A percentile compares a stretch with the other conserved stretches of the same genome.
phyloP scores from a whole-genome alignment of 2,888 invertebrate species.

The Formica aserva region DNA sequence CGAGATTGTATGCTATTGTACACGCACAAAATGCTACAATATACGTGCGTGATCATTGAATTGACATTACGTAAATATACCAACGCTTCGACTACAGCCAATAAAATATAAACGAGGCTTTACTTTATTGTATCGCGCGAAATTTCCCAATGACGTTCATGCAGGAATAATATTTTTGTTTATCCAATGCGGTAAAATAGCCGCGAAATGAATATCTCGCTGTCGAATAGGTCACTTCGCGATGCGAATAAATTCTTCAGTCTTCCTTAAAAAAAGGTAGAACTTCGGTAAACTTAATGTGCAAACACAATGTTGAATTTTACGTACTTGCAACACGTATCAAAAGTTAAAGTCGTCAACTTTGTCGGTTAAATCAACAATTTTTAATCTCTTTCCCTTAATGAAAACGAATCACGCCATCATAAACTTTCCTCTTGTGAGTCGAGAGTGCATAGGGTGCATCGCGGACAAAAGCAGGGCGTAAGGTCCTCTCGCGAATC shows the following conservation, averaged over 20 bases:
- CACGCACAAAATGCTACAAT: background rate
- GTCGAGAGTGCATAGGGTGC: constrained; percentile 22
- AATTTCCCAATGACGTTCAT: constrained; percentile 39
- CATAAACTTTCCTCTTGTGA: background rate
- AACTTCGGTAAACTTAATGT: background rate
- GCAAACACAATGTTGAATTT: constrained; percentile 12
- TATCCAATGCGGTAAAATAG: constrained; percentile 14
- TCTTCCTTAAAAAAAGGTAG: background rate
- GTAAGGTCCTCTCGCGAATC: constrained; percentile 71
- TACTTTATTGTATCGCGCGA: constrained; percentile 35
- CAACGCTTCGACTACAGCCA: constrained; percentile 29
- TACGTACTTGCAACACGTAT: background rate
- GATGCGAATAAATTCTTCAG: background rate
- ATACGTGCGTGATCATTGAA: constrained; percentile 30
- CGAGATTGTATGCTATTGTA: background rate
- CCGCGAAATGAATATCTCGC: constrained; percentile 24
- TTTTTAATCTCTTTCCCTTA: background rate
- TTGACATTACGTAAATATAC: constrained; percentile 47
- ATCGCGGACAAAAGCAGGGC: constrained; percentile 53
- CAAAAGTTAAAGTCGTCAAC: constrained; percentile 18
- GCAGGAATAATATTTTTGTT: constrained; percentile 42
- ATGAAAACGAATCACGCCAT: background rate
- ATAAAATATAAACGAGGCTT: constrained; percentile 33
- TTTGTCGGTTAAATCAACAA: background rate
- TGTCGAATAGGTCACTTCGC: background rate